These are phyloP conservation scores for Coccyzus lansbergi DNA, from an alignment of 2,797 vertebrate genomes.

Conservation along the genomic window DNA sequence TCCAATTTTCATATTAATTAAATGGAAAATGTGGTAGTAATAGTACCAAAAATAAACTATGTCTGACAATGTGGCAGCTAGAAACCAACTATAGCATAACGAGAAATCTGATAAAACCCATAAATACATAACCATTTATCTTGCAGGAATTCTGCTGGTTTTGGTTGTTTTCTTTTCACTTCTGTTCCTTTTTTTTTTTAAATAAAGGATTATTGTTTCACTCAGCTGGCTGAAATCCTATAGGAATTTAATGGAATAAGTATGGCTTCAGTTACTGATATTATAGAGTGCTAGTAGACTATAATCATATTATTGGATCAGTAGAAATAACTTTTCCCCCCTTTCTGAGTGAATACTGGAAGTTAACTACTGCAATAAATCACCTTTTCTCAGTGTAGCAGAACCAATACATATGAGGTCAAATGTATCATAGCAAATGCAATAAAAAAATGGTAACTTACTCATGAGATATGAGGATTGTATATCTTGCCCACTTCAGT, in stretches of 20 bases:
- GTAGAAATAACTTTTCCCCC: background rate
- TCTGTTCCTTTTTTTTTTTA: background rate
- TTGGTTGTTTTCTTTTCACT: background rate
- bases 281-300: background rate
- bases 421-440: slow-evolving; percentile 23
- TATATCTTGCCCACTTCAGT: background rate
- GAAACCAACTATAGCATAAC: background rate
- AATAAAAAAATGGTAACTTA: background rate
- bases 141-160: background rate
- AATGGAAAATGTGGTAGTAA: background rate
- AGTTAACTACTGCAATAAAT: slow-evolving; percentile 54
- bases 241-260: slow-evolving; percentile 35
- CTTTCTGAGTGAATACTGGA: slow-evolving; percentile 4
- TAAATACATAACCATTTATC: slow-evolving; percentile 27
- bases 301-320: slow-evolving; percentile 9
- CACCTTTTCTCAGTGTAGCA: slow-evolving; percentile 27
- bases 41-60: background rate
- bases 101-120: slow-evolving; percentile 37
- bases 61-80: background rate
- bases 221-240: background rate
- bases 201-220: background rate
- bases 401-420: slow-evolving; percentile 8
- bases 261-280: background rate
- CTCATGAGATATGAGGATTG: background rate
- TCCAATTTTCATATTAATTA: background rate